Base-by-base conservation (phyloP, 1,140 invertebrate species). In the Drosophila grimshawi region DNA sequence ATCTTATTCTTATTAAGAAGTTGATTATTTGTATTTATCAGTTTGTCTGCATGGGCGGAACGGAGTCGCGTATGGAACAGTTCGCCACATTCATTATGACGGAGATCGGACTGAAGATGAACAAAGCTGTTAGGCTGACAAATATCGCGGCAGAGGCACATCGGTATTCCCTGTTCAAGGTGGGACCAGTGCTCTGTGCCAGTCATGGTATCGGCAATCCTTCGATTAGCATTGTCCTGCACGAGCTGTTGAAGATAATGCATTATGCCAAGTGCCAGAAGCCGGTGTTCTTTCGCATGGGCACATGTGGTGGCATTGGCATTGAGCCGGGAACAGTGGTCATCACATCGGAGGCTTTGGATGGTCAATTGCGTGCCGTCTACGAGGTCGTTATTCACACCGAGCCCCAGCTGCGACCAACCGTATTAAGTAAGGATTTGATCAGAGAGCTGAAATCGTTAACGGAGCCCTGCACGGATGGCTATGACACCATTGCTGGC, bases 191-290 rank as follows among this genome's bases (percentile, higher is more conserved):
- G 5, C 56, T 91, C 32, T 80, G 77, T 5, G 92, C 91, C n/a
- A 92, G 96, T 94, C 96, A 97, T 92, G 96, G 96, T 45, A 97
- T 97, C 93, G 96, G 96, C 7, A 94, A 95, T n/a, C 95, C 96
- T 4, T 97, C 96, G 0, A 92, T 96, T 3, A 95, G 95, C 27
- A 96, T 97, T 60, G 92, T 97, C 8, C 92, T 97, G 6, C 95
- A 97, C 81, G 97, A 97, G 92, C 92, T 97, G 1, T 94, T 97
- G 79, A 97, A 97, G 90, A 88, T 97, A 2, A 94, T 97, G 92
- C 94, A 95, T 81, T 94, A 97, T 82, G 96, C 96, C 7, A 93
- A 93, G 77, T 95, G 94, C 37, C 94, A 93, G 41, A 94, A 96
- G 91, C 96, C 96, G 2, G 93, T 94, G 4, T 96, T 97, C 81